Conservation (phyloP, 2,888 invertebrate genomes). For the Mesorhabditis belari region DNA sequence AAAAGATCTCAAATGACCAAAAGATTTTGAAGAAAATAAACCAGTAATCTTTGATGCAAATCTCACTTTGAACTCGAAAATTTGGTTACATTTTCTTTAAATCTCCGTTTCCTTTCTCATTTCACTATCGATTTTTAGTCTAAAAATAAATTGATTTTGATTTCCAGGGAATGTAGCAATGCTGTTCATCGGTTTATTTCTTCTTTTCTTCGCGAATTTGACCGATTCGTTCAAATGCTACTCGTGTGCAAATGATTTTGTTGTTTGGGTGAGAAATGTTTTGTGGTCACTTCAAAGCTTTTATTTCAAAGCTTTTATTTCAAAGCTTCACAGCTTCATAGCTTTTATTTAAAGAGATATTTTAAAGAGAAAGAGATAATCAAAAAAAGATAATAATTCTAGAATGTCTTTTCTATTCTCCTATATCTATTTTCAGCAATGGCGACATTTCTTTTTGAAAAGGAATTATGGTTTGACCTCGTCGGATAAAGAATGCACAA, state of each 20-base stretch:
- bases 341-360: not conserved
- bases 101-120: no score
- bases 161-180: not conserved
- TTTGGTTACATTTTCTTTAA: no score
- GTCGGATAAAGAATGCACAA: slow-evolving; percentile 34
- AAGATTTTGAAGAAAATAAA: no score
- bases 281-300: not conserved
- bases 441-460: slow-evolving; percentile 47
- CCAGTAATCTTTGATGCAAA: no score
- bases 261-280: slow-evolving; percentile 48
- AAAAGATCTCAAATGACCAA: no score
- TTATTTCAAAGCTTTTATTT: not conserved
- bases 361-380: not conserved
- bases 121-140: no score
- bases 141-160: not conserved
- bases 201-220: not conserved
- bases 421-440: slow-evolving; percentile 37
- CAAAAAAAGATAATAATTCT: not conserved
- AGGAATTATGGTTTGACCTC: slow-evolving; percentile 41
- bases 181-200: not conserved
- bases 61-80: no score
- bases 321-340: not conserved
- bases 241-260: slow-evolving; percentile 47
- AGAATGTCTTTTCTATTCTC: no score
- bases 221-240: slow-evolving; percentile 35